These are phyloP conservation scores for Germaria angustata DNA, from an alignment of 2,888 invertebrate genomes.

Conservation along the genomic window DNA sequence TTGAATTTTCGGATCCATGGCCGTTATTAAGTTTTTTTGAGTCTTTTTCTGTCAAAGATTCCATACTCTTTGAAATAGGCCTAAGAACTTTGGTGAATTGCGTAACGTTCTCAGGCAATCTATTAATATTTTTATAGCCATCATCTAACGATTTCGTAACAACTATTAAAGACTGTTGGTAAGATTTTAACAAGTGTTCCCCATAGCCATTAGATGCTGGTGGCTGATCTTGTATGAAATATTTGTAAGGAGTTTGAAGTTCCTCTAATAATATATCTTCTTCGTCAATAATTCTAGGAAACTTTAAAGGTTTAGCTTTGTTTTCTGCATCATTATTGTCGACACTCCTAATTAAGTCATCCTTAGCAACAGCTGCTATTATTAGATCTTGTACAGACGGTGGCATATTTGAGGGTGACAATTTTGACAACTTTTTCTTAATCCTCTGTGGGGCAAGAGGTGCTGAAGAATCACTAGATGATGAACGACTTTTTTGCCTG, in stretches of 20 bases:
- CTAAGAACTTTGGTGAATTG: conserved; percentile 58
- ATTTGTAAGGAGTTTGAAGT: conserved; percentile 48
- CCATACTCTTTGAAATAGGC: conserved; percentile 31
- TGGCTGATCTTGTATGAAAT: conserved; percentile 33
- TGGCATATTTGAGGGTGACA: conserved; percentile 75
- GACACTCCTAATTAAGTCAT: not conserved
- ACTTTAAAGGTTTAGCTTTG: conserved; percentile 62
- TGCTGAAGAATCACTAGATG: conserved; percentile 74
- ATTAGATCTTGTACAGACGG: conserved; percentile 78
- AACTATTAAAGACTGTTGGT: not conserved
- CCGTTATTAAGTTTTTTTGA: not conserved
- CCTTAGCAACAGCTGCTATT: conserved; percentile 44
- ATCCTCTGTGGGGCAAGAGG: conserved; percentile 73
- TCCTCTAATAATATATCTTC: conserved; percentile 66
- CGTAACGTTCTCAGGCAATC: conserved; percentile 52
- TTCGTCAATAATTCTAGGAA: conserved; percentile 71
- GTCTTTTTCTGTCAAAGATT: conserved; percentile 1
- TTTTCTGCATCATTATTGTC: not conserved
- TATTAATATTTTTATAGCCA: conserved; percentile 37
- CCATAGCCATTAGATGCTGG: not conserved
- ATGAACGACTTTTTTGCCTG: conserved; percentile 75
- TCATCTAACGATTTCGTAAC: conserved; percentile 37
- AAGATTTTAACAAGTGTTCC: not conserved
- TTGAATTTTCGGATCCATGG: not conserved
- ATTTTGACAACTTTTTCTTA: conserved; percentile 73